Conservation (phyloP, 2,888 invertebrate genomes). For the Lasioglossum pauxillum region DNA sequence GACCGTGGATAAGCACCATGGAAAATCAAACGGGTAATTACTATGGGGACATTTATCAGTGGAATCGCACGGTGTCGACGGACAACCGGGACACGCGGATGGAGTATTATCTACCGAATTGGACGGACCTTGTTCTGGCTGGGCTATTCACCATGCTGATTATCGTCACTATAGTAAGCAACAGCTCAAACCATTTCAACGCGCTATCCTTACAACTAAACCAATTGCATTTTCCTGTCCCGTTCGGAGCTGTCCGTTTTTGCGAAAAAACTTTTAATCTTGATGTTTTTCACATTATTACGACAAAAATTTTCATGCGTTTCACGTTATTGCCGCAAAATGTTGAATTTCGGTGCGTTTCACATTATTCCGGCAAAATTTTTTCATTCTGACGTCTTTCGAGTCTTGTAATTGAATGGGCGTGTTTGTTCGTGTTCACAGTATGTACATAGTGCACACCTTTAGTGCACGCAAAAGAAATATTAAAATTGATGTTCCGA, state of each 20-base stretch:
- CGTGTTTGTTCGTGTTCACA: neutral
- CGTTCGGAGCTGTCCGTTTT: neutral
- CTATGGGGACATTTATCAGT: constrained; percentile 67
- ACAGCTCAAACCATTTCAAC: neutral
- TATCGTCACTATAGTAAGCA: constrained; percentile 83
- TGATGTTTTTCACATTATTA: neutral
- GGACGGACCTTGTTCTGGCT: constrained; percentile 80
- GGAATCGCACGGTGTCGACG: constrained; percentile 62
- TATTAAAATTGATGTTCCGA: no score
- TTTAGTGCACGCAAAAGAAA: no score
- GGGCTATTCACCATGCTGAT: constrained; percentile 81
- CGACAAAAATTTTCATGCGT: neutral
- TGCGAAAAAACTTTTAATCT: neutral
- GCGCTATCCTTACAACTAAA: neutral
- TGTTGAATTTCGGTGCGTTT: neutral
- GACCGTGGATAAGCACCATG: constrained; percentile 70
- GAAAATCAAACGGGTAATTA: constrained; percentile 71
- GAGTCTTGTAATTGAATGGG: neutral
- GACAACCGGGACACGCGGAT: constrained; percentile 42
- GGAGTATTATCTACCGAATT: constrained; percentile 74
- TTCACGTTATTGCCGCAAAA: neutral
- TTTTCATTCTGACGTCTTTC: neutral
- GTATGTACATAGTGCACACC: no score
- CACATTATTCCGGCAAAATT: neutral
- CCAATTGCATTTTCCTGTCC: neutral